These are phyloP conservation scores for Elmis aenea DNA, from an alignment of 2,888 invertebrate species.

Conservation along the genomic window DNA sequence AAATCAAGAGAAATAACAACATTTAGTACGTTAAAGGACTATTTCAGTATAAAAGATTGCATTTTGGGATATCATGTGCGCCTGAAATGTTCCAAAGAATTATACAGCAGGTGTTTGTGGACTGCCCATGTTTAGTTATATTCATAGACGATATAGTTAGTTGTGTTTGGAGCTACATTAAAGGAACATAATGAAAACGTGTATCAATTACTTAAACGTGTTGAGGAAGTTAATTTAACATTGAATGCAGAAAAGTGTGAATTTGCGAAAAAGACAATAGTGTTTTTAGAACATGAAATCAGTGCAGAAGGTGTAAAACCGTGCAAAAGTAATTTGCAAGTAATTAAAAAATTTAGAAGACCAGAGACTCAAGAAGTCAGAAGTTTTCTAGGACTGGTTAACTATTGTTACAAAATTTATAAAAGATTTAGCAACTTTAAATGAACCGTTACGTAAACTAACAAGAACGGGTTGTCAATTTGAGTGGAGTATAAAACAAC, in stretches of 20 bases:
- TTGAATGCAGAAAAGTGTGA: conserved; percentile 35
- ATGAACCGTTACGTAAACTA: conserved; percentile 1
- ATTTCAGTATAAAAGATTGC: conserved; percentile 38
- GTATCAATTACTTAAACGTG: conserved; percentile 24
- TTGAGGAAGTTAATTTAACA: conserved; percentile 23
- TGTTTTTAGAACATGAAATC: conserved; percentile 32
- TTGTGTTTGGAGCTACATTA: conserved; percentile 26
- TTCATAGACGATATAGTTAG: conserved; percentile 41
- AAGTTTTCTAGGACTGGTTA: conserved; percentile 32
- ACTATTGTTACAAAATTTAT: conserved; percentile 27
- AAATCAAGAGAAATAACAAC: conserved; percentile 37
- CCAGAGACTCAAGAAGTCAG: conserved; percentile 27
- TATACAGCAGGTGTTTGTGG: conserved; percentile 33
- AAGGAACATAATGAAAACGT: conserved; percentile 33
- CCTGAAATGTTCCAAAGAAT: conserved; percentile 44
- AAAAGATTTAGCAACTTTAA: conserved; percentile 14
- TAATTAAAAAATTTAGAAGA: conserved; percentile 24
- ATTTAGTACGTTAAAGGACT: conserved; percentile 38
- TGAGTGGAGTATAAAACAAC: conserved; percentile 2
- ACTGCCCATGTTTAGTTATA: conserved; percentile 35
- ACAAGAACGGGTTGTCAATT: neutral
- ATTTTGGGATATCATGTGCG: conserved; percentile 41
- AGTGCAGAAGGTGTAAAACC: conserved; percentile 29
- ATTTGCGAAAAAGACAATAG: conserved; percentile 21
- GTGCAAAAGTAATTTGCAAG: conserved; percentile 26